phyloP scores from a whole-genome alignment of 2,888 invertebrate genomes.

The Noctua janthina region DNA sequence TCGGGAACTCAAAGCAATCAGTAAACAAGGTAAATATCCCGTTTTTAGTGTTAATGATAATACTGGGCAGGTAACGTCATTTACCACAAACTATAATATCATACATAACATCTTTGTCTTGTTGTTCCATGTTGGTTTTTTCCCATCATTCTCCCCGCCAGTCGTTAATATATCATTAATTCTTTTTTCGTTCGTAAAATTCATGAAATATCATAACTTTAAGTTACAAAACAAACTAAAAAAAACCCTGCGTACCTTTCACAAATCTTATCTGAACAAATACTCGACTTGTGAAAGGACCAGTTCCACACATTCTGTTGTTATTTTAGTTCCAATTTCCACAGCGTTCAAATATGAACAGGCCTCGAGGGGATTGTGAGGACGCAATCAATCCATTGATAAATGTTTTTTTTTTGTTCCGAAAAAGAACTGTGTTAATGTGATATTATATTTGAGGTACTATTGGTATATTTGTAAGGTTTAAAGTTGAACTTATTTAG shows the following conservation, averaged over 20 bases:
- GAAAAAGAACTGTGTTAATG: conserved; percentile 21
- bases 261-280: conserved; percentile 46
- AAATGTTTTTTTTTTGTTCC: conserved; percentile 47
- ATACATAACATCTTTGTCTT: neutral
- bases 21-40: too few species aligned
- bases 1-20: too few species aligned
- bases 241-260: conserved; percentile 7
- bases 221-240: neutral
- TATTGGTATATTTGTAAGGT: neutral
- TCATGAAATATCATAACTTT: neutral
- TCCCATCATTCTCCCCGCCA: neutral
- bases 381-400: conserved; percentile 56
- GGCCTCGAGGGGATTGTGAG: conserved; percentile 36
- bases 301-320: conserved; percentile 42
- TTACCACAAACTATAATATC: neutral
- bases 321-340: conserved; percentile 68
- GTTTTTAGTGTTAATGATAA: too few species aligned
- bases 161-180: neutral
- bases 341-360: conserved; percentile 64
- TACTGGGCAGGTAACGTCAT: neutral
- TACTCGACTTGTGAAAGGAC: conserved; percentile 35
- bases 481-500: too few species aligned
- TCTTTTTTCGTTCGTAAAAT: neutral
- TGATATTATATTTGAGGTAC: neutral
- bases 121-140: neutral